Base-by-base conservation (phyloP, 2,113 vertebrate genomes). In the Pangasianodon gigas region DNA sequence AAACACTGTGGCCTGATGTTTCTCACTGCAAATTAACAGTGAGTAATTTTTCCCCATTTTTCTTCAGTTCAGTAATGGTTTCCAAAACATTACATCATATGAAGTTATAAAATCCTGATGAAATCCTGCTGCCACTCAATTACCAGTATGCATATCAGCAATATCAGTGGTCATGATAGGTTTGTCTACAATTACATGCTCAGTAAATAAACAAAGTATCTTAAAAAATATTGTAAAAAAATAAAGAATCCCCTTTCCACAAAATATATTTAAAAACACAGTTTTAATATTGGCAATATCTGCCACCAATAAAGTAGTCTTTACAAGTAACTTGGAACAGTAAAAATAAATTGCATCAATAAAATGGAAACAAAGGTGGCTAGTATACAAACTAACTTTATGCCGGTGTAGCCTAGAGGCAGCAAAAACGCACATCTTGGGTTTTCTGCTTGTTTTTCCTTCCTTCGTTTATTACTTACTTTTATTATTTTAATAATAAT, bases 291-390 rank as follows among this genome's bases (percentile, higher is more conserved):
- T 84, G 32, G 4, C 32, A 60, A 60, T 6, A 26, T 56, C 52
- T 46, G 37, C 6, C 56, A 46, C 11, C 24, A 84, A 26, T 84
- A 60, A 62, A 54, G 29, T 32, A 54, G 2, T 29, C 7, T 54
- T 10, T 83, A 56, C n/a, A 54, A 19, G 24, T 37, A 19, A 32
- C 29, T 18, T 54, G 32, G 8, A 41, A 21, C 81, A 83, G 52
- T 83, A 58, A 84, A 62, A 84, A 84, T 83, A 83, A 83, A 84
- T 13, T 26, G 54, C 32, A 84, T 58, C 24, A 24, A 56, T 56
- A 44, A 84, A 84, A 62, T 16, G 5, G 37, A 44, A 84, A 60
- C 56, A 56, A 56, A 56, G 19, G 16, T 60, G 21, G 56, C 37
- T 14, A 37, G 52, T 58, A 58, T 83, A 56, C 80, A 37, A 83